Percentiles rank a stretch among this genome's conserved stretches.
These are phyloP conservation scores for Acanthococcus lagerstroemiae DNA, from an alignment of 2,888 invertebrate species.

Conservation along the genomic window DNA sequence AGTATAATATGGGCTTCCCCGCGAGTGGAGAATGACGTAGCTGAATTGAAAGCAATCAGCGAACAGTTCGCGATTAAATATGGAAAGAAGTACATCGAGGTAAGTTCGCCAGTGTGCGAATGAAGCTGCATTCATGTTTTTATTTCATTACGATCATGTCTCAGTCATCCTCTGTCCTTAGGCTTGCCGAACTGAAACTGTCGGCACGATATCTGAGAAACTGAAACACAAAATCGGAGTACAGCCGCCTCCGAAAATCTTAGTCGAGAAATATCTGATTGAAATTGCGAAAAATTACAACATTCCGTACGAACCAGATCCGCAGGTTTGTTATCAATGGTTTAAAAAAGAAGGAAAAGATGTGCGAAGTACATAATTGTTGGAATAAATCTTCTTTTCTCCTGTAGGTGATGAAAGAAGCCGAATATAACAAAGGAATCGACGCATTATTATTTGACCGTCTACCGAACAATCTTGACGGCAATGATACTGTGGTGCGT, in stretches of 20 bases:
- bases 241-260: slow-evolving; percentile 86
- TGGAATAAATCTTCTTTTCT: not conserved
- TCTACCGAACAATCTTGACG: slow-evolving; percentile 52
- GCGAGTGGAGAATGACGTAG: slow-evolving; percentile 73
- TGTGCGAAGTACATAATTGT: not conserved
- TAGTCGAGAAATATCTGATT: slow-evolving; percentile 87
- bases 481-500: slow-evolving; percentile 50
- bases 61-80: slow-evolving; percentile 86
- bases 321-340: slow-evolving; percentile 49
- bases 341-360: too few relatives aligned
- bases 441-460: slow-evolving; percentile 56
- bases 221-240: slow-evolving; percentile 86
- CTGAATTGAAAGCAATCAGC: slow-evolving; percentile 65
- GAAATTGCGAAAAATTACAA: slow-evolving; percentile 95
- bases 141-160: not conserved
- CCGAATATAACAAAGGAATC: slow-evolving; percentile 46
- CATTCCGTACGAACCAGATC: slow-evolving; percentile 90
- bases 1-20: slow-evolving; percentile 97
- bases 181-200: slow-evolving; percentile 70
- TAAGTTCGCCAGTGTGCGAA: slow-evolving; percentile 33
- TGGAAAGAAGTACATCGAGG: slow-evolving; percentile 82
- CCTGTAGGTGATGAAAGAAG: slow-evolving; percentile 61
- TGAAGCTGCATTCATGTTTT: not conserved
- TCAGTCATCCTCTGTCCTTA: slow-evolving; percentile 33
- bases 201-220: slow-evolving; percentile 77